phyloP scores from a whole-genome alignment of 2,797 vertebrate genomes.

The Corythornis leucogaster region DNA sequence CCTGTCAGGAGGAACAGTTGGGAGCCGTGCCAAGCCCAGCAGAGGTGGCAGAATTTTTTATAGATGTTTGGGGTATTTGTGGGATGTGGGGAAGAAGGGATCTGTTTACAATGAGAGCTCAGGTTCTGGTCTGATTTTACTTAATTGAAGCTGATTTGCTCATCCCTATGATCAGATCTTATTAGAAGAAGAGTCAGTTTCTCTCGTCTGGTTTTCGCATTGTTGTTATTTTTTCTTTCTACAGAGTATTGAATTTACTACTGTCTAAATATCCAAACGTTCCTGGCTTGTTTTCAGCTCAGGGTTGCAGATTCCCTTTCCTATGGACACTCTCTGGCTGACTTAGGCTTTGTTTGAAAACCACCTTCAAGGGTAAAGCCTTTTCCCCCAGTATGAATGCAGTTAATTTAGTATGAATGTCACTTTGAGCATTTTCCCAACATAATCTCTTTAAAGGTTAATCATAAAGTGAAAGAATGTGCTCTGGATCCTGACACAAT shows the following conservation, averaged over 20 bases:
- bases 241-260: neutral
- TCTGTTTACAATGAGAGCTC: neutral
- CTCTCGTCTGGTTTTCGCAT: neutral
- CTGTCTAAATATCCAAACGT: neutral
- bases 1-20: constrained; percentile 13
- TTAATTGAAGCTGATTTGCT: neutral
- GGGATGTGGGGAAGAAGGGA: neutral
- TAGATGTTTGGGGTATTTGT: neutral
- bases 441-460: constrained; percentile 64
- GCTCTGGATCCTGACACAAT: constrained; percentile 66
- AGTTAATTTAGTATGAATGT: constrained; percentile 40
- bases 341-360: constrained; percentile 25
- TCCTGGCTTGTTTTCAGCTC: neutral
- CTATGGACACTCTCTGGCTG: neutral
- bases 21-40: neutral
- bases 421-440: constrained; percentile 45
- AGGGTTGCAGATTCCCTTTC: constrained; percentile 19
- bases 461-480: constrained; percentile 72
- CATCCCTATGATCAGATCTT: neutral
- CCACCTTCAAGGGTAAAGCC: constrained; percentile 42
- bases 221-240: neutral
- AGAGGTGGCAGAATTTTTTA: constrained; percentile 27
- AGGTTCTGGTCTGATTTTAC: neutral
- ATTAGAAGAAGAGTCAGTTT: neutral
- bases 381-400: neutral